These are phyloP conservation scores for Thomomys bottae DNA, from an alignment of 2,113 vertebrate species.

Conservation along the genomic window DNA sequence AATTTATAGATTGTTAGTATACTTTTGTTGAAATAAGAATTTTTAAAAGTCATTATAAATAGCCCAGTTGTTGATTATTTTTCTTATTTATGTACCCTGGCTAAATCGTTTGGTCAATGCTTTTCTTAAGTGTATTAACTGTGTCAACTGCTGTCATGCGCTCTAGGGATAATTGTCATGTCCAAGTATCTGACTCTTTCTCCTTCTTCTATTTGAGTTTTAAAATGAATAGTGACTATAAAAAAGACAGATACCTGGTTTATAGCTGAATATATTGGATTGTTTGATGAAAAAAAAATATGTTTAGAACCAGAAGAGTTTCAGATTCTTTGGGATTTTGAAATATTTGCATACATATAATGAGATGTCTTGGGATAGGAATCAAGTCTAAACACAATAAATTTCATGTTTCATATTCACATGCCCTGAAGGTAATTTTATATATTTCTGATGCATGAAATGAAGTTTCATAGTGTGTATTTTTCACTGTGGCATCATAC, in stretches of 20 bases:
- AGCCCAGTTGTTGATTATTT: not conserved
- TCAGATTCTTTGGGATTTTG: not conserved
- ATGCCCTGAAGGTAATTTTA: not conserved
- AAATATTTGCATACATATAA: not conserved
- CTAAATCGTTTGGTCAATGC: not conserved
- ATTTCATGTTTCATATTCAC: not conserved
- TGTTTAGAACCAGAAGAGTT: not conserved
- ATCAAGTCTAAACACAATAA: not conserved
- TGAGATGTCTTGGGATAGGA: not conserved
- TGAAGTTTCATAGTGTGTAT: not conserved
- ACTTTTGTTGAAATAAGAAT: not conserved
- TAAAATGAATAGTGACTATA: not conserved
- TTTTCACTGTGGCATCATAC: not conserved
- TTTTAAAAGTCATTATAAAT: not conserved
- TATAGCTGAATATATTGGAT: not conserved
- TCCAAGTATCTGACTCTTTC: not conserved
- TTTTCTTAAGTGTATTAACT: too few species aligned
- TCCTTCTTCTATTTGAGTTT: not conserved
- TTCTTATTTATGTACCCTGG: not conserved
- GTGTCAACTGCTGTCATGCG: not conserved
- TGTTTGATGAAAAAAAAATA: not conserved
- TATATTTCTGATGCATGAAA: not conserved
- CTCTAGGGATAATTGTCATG: not conserved
- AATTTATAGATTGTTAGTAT: not conserved
- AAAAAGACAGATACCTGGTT: not conserved